phyloP scores from a whole-genome alignment of 2,113 vertebrate species.

The Gyps fulvus region DNA sequence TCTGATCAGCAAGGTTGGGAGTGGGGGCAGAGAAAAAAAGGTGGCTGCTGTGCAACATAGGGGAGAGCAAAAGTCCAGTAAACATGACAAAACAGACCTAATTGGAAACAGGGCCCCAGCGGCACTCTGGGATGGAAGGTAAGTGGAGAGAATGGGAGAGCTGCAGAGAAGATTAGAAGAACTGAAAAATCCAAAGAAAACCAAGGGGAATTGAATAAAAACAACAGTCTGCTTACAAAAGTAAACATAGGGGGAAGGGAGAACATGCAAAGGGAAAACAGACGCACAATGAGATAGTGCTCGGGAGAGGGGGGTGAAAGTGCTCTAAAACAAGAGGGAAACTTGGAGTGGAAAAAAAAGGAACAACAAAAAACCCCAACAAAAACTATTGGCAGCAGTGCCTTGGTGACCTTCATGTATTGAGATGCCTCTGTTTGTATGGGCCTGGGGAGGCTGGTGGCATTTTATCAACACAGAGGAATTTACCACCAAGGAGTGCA shows the following conservation, averaged over 20 bases:
- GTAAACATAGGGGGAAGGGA: constrained; percentile 57
- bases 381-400: neutral
- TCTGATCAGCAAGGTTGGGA: neutral
- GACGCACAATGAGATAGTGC: constrained; percentile 34
- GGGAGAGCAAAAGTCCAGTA: neutral
- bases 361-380: neutral
- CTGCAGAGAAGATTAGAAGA: constrained; percentile 48
- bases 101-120: neutral
- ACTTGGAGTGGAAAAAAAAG: neutral
- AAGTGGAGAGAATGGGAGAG: neutral
- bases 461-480: neutral
- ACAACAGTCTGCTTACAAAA: constrained; percentile 55
- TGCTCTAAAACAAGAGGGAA: neutral
- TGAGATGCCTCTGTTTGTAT: neutral
- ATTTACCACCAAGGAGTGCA: neutral
- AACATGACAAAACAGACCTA: constrained; percentile 30
- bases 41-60: neutral
- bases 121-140: neutral
- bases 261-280: constrained; percentile 63
- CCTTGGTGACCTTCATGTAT: neutral
- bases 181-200: constrained; percentile 42
- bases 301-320: constrained; percentile 18
- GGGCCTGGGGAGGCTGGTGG: neutral
- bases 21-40: neutral
- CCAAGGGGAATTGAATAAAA: constrained; percentile 52